phyloP scores from a whole-genome alignment of 2,113 vertebrate genomes.

The Naja naja region DNA sequence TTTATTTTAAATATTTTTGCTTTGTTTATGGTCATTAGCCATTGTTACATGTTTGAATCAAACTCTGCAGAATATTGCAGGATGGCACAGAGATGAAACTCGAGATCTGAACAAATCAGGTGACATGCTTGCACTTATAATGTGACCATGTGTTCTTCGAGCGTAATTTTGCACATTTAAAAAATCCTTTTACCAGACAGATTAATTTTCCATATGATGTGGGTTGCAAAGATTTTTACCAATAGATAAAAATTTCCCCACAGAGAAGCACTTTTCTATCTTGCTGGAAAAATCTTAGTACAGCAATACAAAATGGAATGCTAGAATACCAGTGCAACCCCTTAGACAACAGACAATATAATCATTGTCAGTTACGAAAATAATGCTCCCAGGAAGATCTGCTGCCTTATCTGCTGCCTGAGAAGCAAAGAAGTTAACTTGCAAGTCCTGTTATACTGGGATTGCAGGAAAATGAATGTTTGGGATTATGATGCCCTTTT shows the following conservation, averaged over 20 bases:
- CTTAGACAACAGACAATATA: neutral
- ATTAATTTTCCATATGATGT: neutral
- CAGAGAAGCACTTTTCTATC: neutral
- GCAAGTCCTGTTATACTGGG: neutral
- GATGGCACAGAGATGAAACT: neutral
- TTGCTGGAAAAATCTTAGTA: neutral
- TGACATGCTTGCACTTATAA: constrained; percentile 1
- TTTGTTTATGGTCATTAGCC: constrained; percentile 20
- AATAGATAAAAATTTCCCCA: neutral
- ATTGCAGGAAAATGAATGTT: neutral
- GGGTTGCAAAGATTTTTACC: neutral
- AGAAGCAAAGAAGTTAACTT: neutral
- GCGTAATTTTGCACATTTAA: neutral
- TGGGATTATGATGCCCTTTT: constrained; percentile 4
- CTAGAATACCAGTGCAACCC: neutral
- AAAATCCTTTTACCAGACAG: constrained; percentile 2
- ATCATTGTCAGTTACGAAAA: neutral
- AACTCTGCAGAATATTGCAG: neutral
- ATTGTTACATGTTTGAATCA: neutral
- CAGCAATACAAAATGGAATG: neutral
- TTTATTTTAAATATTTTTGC: neutral
- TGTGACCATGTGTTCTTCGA: neutral
- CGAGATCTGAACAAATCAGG: constrained; percentile 1
- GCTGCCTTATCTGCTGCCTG: neutral
- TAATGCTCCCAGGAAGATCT: neutral